These are phyloP conservation scores for Decapterus maruadsi DNA, from an alignment of 2,797 vertebrate genomes.

Conservation along the genomic window DNA sequence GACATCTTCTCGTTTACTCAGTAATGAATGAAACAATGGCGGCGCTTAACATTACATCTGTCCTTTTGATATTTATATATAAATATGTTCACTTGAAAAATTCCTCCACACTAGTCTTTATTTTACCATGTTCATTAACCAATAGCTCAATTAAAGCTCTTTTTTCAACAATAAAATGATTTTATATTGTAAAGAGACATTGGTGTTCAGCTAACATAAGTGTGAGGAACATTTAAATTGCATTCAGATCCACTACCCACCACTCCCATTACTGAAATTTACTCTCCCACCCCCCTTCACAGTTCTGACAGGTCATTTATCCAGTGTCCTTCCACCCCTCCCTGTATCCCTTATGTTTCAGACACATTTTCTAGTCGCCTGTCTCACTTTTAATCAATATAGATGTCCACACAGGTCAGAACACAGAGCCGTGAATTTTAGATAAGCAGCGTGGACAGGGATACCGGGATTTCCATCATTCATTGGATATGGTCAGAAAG, in stretches of 20 bases:
- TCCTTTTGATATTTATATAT: slow-evolving; percentile 6
- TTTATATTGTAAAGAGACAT: not conserved
- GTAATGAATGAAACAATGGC: slow-evolving; percentile 17
- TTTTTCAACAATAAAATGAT: not conserved
- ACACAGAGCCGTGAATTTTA: not conserved
- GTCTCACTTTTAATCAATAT: slow-evolving; percentile 11
- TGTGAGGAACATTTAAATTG: not conserved
- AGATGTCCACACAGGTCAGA: slow-evolving; percentile 4
- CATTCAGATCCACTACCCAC: not conserved
- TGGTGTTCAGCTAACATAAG: no score
- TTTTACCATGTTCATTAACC: not conserved
- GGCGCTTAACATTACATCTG: slow-evolving; percentile 5
- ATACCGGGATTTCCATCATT: not conserved
- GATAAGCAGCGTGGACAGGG: not conserved
- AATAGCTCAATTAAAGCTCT: not conserved
- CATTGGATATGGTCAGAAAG: not conserved
- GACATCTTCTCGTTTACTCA: slow-evolving; percentile 50
- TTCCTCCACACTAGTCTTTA: not conserved
- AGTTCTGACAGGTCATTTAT: not conserved
- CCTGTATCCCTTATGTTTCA: not conserved
- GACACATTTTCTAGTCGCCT: not conserved
- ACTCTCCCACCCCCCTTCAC: not conserved
- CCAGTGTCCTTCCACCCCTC: not conserved
- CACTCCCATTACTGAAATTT: not conserved
- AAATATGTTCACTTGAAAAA: not conserved